These are phyloP conservation scores for Copidosoma aretas DNA, from an alignment of 2,888 invertebrate species.

Conservation along the genomic window DNA sequence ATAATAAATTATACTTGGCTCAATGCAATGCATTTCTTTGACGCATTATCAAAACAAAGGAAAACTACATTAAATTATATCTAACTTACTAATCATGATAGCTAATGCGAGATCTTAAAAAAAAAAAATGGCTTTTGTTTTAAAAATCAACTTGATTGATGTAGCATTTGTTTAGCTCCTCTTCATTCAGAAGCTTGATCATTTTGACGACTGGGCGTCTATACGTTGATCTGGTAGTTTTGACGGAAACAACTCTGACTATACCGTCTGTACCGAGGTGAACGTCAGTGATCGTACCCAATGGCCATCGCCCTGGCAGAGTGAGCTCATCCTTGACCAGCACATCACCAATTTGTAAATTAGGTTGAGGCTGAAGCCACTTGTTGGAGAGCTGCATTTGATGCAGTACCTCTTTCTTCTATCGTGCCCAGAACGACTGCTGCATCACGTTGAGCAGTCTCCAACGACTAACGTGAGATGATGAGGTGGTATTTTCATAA, in stretches of 20 bases:
- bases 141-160: no score
- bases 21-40: no score
- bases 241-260: conserved; percentile 21
- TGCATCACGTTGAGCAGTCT: conserved; percentile 40
- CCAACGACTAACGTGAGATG: conserved; percentile 38
- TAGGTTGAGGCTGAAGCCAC: conserved; percentile 34
- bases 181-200: conserved; percentile 13
- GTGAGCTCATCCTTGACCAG: conserved; percentile 25
- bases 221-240: conserved; percentile 3
- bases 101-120: no score
- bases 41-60: no score
- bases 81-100: no score
- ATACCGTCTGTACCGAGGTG: conserved; percentile 23
- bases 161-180: background rate
- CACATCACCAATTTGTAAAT: conserved; percentile 21
- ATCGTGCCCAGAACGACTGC: conserved; percentile 45
- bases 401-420: conserved; percentile 41
- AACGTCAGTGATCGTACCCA: conserved; percentile 17
- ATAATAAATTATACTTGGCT: no score
- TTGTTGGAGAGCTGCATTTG: conserved; percentile 44
- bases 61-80: no score
- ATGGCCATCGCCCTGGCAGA: conserved; percentile 22
- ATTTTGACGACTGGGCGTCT: conserved; percentile 21
- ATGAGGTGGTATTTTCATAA: background rate
- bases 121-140: no score